Evolutionary conservation across 2,113 vertebrate species (phyloP), one percentile per base, ranked within the genome.

Genomic region (Cryptoleucopteryx plumbea): DNA sequence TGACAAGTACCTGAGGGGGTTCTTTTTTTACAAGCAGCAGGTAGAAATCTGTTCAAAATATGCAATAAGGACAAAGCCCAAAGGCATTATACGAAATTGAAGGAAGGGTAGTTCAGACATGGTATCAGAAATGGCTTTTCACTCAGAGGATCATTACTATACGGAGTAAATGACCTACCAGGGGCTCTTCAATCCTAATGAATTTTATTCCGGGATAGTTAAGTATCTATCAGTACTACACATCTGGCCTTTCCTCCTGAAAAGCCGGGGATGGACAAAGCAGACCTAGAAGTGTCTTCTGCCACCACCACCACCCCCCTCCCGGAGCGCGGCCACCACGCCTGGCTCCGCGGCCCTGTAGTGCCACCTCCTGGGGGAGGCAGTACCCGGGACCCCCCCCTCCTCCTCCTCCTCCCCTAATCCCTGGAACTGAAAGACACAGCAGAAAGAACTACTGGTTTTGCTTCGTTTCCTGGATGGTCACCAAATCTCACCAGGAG

Each of bases 331-430:
- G 5, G n/a, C 45, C n/a, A 50, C 16, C 27, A 14, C 75, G 62
- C 74, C 45, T 10, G n/a, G 85, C 95, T 92, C 61, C 7, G 72
- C 86, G 14, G 89, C 95, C 95, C 95, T 78, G 82, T 75, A 96
- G 88, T 82, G 95, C 97, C 96, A 97, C 94, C 97, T 97, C 66
- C 95, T 82, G 96, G 95, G 82, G 73, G 91, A 93, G 92, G 68
- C 82, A 88, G 67, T 19, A 48, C 82, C 36, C 26, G 50, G 67
- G 77, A 67, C 78, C 77, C 61, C 45, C 29, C 32, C 58, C 52
- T 21, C 48, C 53, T 17, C 29, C 38, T 27, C 72, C 40, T 29
- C 22, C 53, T 15, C 50, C 27, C 42, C 47, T 31, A 16, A 3
- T 4, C 34, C 61, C 47, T 32, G 34, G 6, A 48, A 10, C 77